Conservation (phyloP, 2,888 invertebrate species). For the Calliphora vomitoria region DNA sequence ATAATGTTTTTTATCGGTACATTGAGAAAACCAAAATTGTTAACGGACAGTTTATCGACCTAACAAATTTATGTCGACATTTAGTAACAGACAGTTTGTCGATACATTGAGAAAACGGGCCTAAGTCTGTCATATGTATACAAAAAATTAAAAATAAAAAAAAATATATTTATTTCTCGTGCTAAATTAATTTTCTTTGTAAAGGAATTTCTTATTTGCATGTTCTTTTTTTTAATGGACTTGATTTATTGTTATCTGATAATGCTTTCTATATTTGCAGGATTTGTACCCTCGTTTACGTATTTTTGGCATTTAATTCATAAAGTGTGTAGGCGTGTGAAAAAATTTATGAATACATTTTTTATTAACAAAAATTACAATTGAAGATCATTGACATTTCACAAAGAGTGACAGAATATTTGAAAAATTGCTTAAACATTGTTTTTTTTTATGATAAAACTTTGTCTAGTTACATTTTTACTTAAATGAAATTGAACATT, state of each 20-base stretch:
- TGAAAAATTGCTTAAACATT: background rate
- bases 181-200: background rate
- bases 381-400: conserved; percentile 57
- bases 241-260: conserved; percentile 14
- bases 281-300: background rate
- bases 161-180: background rate
- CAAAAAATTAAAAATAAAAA: background rate
- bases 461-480: background rate
- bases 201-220: background rate
- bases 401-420: background rate
- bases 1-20: too few relatives aligned
- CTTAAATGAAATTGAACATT: background rate
- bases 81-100: too few relatives aligned
- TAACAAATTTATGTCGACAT: too few relatives aligned
- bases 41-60: too few relatives aligned
- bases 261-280: background rate
- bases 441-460: background rate
- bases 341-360: background rate
- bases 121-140: background rate
- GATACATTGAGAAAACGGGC: too few relatives aligned
- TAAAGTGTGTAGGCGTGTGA: conserved; percentile 54
- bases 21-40: too few relatives aligned
- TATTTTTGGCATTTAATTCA: conserved; percentile 45
- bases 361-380: conserved; percentile 41
- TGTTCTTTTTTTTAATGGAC: conserved; percentile 8